Percentiles rank a stretch among this genome's conserved stretches.
These are phyloP conservation scores for Stegophylla sp. DNA, from an alignment of 2,888 invertebrate genomes.

Conservation along the genomic window DNA sequence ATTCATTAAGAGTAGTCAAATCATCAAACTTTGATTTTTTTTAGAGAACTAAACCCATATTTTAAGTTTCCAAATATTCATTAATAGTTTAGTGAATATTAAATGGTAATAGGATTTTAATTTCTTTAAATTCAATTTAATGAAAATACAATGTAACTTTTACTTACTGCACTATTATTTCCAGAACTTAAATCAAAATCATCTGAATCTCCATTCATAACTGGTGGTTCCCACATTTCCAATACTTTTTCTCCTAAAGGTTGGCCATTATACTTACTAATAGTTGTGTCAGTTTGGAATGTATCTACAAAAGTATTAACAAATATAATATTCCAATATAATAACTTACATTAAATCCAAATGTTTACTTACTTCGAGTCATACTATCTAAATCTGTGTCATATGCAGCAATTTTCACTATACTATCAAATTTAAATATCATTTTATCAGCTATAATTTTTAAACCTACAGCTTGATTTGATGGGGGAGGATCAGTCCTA, in stretches of 20 bases:
- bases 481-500: conserved; percentile 72
- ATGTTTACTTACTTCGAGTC: conserved; percentile 71
- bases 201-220: conserved; percentile 70
- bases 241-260: conserved; percentile 77
- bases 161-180: conserved; percentile 65
- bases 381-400: conserved; percentile 90
- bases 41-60: too few species aligned
- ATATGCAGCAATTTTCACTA: conserved; percentile 81
- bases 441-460: conserved; percentile 76
- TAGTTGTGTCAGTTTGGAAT: conserved; percentile 62
- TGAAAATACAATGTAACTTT: too few species aligned
- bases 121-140: too few species aligned
- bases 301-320: conserved; percentile 60
- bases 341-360: background rate
- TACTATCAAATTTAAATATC: conserved; percentile 83
- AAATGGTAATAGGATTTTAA: too few species aligned
- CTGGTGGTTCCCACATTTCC: conserved; percentile 84
- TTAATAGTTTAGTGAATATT: too few species aligned
- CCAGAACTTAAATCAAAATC: conserved; percentile 73
- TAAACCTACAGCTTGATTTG: conserved; percentile 73
- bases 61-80: too few species aligned
- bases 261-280: conserved; percentile 77
- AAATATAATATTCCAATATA: conserved; percentile 1
- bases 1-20: too few species aligned
- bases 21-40: too few species aligned